Evolutionary conservation across 53 echinoderm and acorn worm species (phyloP).

Genomic region (Apostichopus leukothele): DNA sequence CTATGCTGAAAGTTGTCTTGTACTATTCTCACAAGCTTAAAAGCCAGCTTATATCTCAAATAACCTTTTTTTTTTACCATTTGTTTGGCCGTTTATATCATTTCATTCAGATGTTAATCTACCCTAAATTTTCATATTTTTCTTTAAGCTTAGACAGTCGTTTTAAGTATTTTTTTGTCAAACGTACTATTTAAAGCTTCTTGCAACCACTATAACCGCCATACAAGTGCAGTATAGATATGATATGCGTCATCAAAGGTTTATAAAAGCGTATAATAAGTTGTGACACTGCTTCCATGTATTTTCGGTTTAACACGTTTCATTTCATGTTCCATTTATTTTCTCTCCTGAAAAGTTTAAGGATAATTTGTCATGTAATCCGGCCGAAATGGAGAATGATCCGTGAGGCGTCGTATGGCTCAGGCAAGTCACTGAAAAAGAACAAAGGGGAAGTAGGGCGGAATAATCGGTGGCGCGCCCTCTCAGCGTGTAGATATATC

Average conservation of each 20-base stretch:
- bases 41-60: no score
- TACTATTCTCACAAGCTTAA: no score
- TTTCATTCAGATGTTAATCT: no score
- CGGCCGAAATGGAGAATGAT: slow-evolving; percentile 33
- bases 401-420: slow-evolving; percentile 24
- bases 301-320: slow-evolving; percentile 7
- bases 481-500: slow-evolving; percentile 10
- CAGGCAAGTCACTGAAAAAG: background rate
- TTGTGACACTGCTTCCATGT: background rate
- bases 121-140: no score
- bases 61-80: no score
- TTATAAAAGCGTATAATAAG: background rate
- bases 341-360: background rate
- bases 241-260: background rate
- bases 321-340: slow-evolving; percentile 18
- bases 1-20: no score
- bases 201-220: no score
- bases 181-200: no score
- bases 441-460: slow-evolving; percentile 23
- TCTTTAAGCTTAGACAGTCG: no score
- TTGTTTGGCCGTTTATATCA: no score
- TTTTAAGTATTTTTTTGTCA: no score
- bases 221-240: no score
- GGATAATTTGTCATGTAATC: slow-evolving; percentile 37
- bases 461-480: slow-evolving; percentile 32